Conservation (phyloP, 2,888 invertebrate species). For the Ennomos erosarius region DNA sequence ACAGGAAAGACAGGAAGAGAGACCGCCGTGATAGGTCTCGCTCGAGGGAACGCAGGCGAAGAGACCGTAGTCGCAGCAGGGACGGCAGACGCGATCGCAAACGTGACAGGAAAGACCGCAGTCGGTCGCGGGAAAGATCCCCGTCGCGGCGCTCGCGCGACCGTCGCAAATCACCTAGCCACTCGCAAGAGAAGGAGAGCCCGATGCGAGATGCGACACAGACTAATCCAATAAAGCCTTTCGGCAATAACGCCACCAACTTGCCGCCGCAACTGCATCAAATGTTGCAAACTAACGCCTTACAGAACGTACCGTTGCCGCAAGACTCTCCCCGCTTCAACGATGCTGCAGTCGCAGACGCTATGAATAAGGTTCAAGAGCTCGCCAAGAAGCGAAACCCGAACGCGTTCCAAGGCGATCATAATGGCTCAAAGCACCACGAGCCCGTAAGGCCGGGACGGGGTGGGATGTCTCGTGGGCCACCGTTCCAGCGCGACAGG, state of each 20-base stretch:
- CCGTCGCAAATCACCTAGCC: slow-evolving; percentile 75
- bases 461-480: slow-evolving; percentile 36
- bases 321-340: slow-evolving; percentile 54
- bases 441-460: slow-evolving; percentile 40
- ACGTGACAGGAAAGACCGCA: slow-evolving; percentile 76
- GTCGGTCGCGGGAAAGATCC: slow-evolving; percentile 84
- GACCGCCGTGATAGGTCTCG: slow-evolving; percentile 81
- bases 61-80: slow-evolving; percentile 86
- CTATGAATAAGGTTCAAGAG: slow-evolving; percentile 73
- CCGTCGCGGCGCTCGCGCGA: slow-evolving; percentile 81
- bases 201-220: slow-evolving; percentile 28
- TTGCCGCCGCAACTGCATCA: slow-evolving; percentile 35
- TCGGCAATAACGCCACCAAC: slow-evolving; percentile 30
- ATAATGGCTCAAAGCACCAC: slow-evolving; percentile 46
- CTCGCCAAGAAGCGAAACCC: slow-evolving; percentile 86
- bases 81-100: slow-evolving; percentile 55
- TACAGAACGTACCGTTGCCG: slow-evolving; percentile 49
- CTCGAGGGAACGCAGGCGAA: slow-evolving; percentile 85
- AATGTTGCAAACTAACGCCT: slow-evolving; percentile 42
- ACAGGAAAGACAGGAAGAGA: slow-evolving; percentile 74
- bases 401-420: slow-evolving; percentile 81
- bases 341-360: slow-evolving; percentile 64
- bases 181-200: slow-evolving; percentile 57
- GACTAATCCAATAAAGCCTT: slow-evolving; percentile 26
- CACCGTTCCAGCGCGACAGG: slow-evolving; percentile 58